Evolutionary conservation across 2,797 vertebrate species (phyloP).

Genomic region (Pterois miles): DNA sequence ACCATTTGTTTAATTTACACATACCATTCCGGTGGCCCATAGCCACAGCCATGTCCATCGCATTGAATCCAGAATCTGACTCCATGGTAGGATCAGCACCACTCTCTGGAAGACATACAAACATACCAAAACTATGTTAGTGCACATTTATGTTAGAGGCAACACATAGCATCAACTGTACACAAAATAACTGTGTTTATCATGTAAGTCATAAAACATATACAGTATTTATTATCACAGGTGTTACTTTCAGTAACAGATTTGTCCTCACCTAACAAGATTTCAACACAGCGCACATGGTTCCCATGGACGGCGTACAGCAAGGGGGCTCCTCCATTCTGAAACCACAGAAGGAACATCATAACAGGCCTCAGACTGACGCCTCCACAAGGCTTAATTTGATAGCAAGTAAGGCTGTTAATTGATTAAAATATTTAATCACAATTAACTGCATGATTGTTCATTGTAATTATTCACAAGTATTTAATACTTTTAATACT

Average conservation of each 20-base stretch:
- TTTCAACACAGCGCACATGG: slow-evolving; percentile 97
- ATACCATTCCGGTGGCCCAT: slow-evolving; percentile 95
- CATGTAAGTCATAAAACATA: background rate
- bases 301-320: slow-evolving; percentile 98
- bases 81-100: slow-evolving; percentile 96
- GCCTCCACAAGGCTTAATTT: background rate
- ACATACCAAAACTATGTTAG: background rate
- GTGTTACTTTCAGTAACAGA: background rate
- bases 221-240: background rate
- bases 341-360: slow-evolving; percentile 56
- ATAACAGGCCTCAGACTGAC: background rate
- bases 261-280: slow-evolving; percentile 89
- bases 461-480: too few relatives aligned
- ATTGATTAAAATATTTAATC: too few relatives aligned
- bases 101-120: slow-evolving; percentile 83
- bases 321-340: slow-evolving; percentile 98
- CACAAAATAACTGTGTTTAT: background rate
- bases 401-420: background rate
- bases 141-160: background rate
- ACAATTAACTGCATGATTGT: rapidly evolving
- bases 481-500: too few relatives aligned
- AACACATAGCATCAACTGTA: background rate
- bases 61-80: slow-evolving; percentile 97
- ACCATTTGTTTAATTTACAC: slow-evolving; percentile 27
- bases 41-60: slow-evolving; percentile 98